Evolutionary conservation across 53 echinoderm and acorn worm species (phyloP).

Genomic region (Apostichopus leukothele): DNA sequence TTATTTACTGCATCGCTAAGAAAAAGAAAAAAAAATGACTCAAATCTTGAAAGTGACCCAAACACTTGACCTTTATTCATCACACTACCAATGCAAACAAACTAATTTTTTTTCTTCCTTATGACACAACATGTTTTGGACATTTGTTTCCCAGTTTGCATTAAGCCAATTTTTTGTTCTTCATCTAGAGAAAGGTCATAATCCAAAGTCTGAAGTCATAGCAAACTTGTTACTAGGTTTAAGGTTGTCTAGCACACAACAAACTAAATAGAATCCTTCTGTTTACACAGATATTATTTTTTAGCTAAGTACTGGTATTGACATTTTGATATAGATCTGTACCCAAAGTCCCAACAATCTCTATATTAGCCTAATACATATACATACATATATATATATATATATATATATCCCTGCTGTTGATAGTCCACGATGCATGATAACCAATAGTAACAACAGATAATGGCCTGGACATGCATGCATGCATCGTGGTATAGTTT

Average conservation of each 20-base stretch:
- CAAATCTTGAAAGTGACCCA: conserved; percentile 15
- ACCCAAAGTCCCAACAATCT: not conserved
- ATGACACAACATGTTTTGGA: conserved; percentile 35
- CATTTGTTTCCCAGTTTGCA: conserved; percentile 41
- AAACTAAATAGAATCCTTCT: conserved; percentile 2
- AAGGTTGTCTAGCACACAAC: not conserved
- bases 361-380: not conserved
- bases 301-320: conserved; percentile 18
- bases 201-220: conserved; percentile 40
- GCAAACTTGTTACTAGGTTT: not conserved
- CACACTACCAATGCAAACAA: conserved; percentile 13
- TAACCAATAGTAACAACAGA: not conserved
- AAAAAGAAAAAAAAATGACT: not conserved
- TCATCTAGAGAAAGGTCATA: conserved; percentile 20
- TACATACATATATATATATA: too few relatives aligned
- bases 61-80: conserved; percentile 37
- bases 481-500: not conserved
- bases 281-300: conserved; percentile 32
- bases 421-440: not conserved
- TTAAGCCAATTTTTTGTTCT: not conserved
- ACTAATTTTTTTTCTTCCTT: conserved; percentile 24
- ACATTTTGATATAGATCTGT: not conserved
- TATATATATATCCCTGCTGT: not conserved
- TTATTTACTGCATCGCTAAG: not conserved
- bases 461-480: not conserved